phyloP scores from a whole-genome alignment of 23 tunicate genomes.

The Halocynthia roretzi region DNA sequence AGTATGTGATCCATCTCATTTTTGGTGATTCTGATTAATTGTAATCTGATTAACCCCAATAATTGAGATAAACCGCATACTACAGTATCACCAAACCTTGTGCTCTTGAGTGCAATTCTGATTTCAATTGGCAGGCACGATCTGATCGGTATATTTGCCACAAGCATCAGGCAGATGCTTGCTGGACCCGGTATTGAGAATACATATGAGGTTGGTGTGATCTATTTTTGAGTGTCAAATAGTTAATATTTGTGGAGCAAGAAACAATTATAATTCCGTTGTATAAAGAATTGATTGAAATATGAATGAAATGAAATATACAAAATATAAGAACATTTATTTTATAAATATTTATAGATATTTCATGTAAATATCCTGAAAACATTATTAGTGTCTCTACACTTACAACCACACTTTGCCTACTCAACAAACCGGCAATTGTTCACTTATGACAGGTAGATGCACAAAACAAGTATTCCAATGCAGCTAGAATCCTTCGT shows the following conservation, averaged over 20 bases:
- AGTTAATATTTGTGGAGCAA: too few relatives aligned
- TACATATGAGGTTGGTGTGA: conserved; percentile 56
- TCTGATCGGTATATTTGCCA: conserved; percentile 74
- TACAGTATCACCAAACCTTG: background rate
- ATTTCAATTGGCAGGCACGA: conserved; percentile 49
- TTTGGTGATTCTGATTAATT: too few relatives aligned
- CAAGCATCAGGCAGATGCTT: conserved; percentile 38
- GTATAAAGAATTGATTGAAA: background rate
- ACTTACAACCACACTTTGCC: too few relatives aligned
- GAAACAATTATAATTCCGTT: too few relatives aligned
- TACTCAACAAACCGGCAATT: too few relatives aligned
- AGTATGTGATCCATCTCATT: too few relatives aligned
- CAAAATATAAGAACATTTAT: background rate
- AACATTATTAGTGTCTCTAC: background rate
- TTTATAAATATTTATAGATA: background rate
- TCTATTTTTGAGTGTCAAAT: too few relatives aligned
- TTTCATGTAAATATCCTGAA: background rate
- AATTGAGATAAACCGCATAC: background rate
- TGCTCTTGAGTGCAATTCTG: background rate
- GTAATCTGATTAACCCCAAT: too few relatives aligned
- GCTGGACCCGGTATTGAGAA: conserved; percentile 72
- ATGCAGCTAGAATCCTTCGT: too few relatives aligned
- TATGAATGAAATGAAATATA: too few relatives aligned
- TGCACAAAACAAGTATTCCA: too few relatives aligned
- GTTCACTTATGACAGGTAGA: too few relatives aligned